Conservation (phyloP, 2,113 vertebrate species). For the Hyperoodon ampullatus region DNA sequence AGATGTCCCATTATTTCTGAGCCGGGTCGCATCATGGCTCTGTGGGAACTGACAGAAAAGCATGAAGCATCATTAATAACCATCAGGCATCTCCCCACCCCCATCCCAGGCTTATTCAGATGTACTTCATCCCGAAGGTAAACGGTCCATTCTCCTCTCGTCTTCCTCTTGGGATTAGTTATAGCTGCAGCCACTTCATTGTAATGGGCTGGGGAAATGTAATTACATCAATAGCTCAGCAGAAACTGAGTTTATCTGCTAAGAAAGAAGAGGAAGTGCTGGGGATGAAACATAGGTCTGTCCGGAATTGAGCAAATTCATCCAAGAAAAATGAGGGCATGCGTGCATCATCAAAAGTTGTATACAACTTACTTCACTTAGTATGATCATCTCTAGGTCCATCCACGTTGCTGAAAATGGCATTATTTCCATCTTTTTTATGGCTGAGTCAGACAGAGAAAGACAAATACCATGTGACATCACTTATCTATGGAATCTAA, state of each 20-base stretch:
- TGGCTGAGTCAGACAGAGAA: too few species aligned
- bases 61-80: rapidly evolving
- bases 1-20: background rate
- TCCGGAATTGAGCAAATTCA: rapidly evolving
- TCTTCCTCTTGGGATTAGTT: background rate
- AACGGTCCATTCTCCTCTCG: rapidly evolving
- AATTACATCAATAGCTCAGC: background rate
- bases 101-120: background rate
- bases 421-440: too few species aligned
- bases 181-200: background rate
- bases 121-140: background rate
- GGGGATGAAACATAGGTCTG: background rate
- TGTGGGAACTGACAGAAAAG: background rate
- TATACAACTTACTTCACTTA: background rate
- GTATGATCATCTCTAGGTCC: background rate
- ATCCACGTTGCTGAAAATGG: too few species aligned
- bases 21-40: rapidly evolving
- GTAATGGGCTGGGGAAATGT: background rate
- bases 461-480: too few species aligned
- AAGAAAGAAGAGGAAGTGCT: too few species aligned
- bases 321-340: background rate
- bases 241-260: too few species aligned
- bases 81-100: too few species aligned
- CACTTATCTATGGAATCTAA: too few species aligned
- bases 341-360: rapidly evolving